These are phyloP conservation scores for Ophioninae sp. DNA, from an alignment of 2,888 invertebrate genomes.

Conservation along the genomic window DNA sequence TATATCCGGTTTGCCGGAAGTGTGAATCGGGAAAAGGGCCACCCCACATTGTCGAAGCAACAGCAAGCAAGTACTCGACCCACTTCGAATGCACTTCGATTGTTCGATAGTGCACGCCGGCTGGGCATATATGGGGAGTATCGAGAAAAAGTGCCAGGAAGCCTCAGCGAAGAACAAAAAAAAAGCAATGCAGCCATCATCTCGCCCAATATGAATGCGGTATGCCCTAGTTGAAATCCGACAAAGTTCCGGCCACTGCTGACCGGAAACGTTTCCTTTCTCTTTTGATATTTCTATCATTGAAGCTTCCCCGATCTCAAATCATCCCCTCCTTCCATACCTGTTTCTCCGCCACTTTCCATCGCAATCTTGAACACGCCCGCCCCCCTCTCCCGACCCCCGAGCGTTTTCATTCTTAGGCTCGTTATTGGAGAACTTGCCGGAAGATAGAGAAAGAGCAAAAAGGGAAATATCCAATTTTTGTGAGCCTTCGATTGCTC, in stretches of 20 bases:
- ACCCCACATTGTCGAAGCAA: slow-evolving; percentile 20
- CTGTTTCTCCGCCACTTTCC: slow-evolving; percentile 18
- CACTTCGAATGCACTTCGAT: slow-evolving; percentile 65
- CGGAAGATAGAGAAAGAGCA: slow-evolving; percentile 19
- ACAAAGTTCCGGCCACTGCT: slow-evolving; percentile 48
- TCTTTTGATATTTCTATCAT: not conserved
- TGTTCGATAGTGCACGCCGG: slow-evolving; percentile 65
- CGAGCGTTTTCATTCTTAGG: not conserved
- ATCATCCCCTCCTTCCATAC: slow-evolving; percentile 15
- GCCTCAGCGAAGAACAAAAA: not conserved
- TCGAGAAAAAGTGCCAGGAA: slow-evolving; percentile 14
- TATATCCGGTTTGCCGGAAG: not conserved
- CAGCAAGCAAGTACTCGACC: slow-evolving; percentile 63
- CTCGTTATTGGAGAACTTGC: slow-evolving; percentile 28
- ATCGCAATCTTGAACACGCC: not conserved
- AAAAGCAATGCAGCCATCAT: slow-evolving; percentile 34
- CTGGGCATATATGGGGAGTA: slow-evolving; percentile 14
- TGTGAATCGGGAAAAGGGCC: not conserved
- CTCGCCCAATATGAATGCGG: slow-evolving; percentile 46
- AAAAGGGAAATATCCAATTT: slow-evolving; percentile 27
- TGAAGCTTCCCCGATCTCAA: not conserved
- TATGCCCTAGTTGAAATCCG: slow-evolving; percentile 38
- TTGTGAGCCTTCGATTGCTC: not conserved
- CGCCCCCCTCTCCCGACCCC: not conserved
- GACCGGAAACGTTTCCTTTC: slow-evolving; percentile 47